Evolutionary conservation across 2,797 vertebrate genomes (phyloP).

Genomic region (Gambelia wislizenii): DNA sequence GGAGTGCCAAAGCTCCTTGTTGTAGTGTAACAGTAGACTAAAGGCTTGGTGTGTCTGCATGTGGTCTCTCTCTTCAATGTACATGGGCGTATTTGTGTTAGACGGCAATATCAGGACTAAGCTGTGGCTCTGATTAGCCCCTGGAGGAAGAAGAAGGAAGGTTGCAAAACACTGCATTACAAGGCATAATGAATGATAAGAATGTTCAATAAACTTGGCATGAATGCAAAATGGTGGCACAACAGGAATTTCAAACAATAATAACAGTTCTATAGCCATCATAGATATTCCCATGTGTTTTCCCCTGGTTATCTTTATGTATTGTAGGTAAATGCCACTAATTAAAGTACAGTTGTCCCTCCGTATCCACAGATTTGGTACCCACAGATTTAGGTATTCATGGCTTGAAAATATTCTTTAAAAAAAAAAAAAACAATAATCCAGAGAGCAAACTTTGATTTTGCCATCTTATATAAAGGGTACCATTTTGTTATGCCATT

Average conservation of each 20-base stretch:
- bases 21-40: too few relatives aligned
- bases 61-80: background rate
- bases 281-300: slow-evolving; percentile 49
- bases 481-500: too few relatives aligned
- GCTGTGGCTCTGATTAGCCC: background rate
- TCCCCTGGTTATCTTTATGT: slow-evolving; percentile 64
- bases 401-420: too few relatives aligned
- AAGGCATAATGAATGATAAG: slow-evolving; percentile 49
- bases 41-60: background rate
- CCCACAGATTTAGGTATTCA: too few relatives aligned
- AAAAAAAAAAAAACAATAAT: too few relatives aligned
- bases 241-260: slow-evolving; percentile 47
- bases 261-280: slow-evolving; percentile 41
- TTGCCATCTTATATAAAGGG: too few relatives aligned
- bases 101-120: background rate
- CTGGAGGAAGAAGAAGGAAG: background rate
- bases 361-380: too few relatives aligned
- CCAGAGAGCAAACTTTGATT: too few relatives aligned
- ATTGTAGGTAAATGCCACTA: slow-evolving; percentile 59
- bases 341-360: too few relatives aligned
- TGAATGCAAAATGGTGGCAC: slow-evolving; percentile 60
- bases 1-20: too few relatives aligned
- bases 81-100: background rate
- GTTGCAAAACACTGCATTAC: slow-evolving; percentile 9
- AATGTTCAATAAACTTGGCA: slow-evolving; percentile 49